Conservation (phyloP, 2,113 vertebrate genomes). For the Euleptes europaea region DNA sequence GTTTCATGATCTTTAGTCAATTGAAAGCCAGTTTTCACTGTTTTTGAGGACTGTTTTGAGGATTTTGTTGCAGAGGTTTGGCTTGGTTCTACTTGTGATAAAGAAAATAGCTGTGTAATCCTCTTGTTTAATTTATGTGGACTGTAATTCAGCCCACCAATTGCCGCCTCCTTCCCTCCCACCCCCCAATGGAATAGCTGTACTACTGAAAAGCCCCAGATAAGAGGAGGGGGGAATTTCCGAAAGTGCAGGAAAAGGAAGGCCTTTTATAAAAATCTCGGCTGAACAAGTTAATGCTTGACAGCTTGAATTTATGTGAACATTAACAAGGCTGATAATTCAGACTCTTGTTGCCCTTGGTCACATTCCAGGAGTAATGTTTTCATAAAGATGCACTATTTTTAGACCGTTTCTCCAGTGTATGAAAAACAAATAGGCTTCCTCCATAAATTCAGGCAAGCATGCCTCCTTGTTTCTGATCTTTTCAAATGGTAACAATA, state of each 20-base stretch:
- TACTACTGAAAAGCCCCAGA: conserved; percentile 17
- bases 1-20: neutral
- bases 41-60: neutral
- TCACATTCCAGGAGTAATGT: conserved; percentile 71
- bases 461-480: conserved; percentile 52
- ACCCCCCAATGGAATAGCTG: neutral
- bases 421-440: conserved; percentile 53
- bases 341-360: conserved; percentile 71
- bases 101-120: neutral
- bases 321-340: conserved; percentile 71
- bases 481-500: conserved; percentile 55
- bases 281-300: conserved; percentile 57
- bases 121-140: conserved; percentile 24
- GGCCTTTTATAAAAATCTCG: conserved; percentile 52
- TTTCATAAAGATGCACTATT: conserved; percentile 67
- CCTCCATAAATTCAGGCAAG: conserved; percentile 40
- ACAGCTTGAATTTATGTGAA: conserved; percentile 65
- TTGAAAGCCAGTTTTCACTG: neutral
- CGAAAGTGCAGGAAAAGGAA: conserved; percentile 48
- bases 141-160: conserved; percentile 2
- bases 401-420: conserved; percentile 60
- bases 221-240: conserved; percentile 30
- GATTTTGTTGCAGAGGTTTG: neutral
- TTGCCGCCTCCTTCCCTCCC: neutral
- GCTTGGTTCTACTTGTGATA: neutral